A percentile compares a stretch with the other conserved stretches of the same genome.
These are phyloP conservation scores for Taeniopygia guttata DNA, from an alignment of 2,797 vertebrate species.

Conservation along the genomic window DNA sequence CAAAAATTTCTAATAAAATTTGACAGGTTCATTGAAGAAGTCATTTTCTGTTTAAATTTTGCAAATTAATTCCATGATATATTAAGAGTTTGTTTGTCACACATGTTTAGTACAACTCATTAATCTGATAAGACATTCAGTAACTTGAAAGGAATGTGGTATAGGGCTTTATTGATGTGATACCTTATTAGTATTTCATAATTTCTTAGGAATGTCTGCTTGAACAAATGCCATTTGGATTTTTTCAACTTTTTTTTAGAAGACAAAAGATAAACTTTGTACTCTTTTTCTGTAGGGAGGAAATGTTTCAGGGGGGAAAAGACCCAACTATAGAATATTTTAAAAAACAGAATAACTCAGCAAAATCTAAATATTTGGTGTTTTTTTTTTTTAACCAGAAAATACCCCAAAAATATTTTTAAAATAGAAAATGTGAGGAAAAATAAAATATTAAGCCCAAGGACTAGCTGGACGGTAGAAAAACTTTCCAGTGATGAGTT, in stretches of 20 bases:
- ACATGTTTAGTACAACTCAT: constrained; percentile 35
- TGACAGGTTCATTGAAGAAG: constrained; percentile 38
- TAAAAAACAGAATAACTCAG: neutral
- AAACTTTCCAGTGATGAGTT: neutral
- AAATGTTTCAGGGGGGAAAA: neutral
- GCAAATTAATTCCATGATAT: constrained; percentile 44
- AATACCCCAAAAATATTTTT: neutral
- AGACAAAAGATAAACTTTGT: neutral
- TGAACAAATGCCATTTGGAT: neutral
- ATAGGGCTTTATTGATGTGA: neutral
- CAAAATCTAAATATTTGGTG: neutral
- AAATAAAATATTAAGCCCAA: neutral
- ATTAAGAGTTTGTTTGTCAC: constrained; percentile 52
- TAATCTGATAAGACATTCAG: constrained; percentile 27
- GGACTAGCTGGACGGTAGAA: neutral
- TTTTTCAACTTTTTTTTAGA: neutral
- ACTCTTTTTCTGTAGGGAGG: neutral
- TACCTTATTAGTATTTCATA: constrained; percentile 15
- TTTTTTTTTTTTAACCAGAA: neutral
- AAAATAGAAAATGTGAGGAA: neutral
- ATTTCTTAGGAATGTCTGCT: neutral
- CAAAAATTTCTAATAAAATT: constrained; percentile 51
- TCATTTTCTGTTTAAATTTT: constrained; percentile 56
- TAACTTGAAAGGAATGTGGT: constrained; percentile 26
- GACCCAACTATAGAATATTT: neutral